Base-by-base conservation (phyloP, 2,797 vertebrate genomes). In the Choloepus didactylus region DNA sequence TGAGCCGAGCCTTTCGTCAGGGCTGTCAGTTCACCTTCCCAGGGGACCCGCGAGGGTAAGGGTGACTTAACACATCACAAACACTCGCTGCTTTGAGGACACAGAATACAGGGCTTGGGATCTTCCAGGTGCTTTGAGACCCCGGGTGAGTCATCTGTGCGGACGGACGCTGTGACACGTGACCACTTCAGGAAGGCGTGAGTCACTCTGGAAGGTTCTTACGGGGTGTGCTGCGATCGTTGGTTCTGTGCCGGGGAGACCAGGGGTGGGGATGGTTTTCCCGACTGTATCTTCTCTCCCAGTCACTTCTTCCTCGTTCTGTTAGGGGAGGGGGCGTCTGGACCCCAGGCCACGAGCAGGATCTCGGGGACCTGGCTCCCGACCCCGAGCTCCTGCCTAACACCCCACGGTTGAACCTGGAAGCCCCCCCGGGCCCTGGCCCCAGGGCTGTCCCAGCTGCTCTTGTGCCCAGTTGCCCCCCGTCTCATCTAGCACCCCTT, bases 391-490 rank as follows among this genome's bases (percentile, higher is more conserved):
- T 29, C 76, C 60, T 82, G 11, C 76, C 51, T 64, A 41, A 59
- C 10, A 44, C 49, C 49, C 67, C 25, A 51, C 38, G 16, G 38
- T 59, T 4, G 25, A 29, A 35, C 4, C 56, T 87, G 49, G n/a
- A 54, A 72, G 38, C 19, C 14, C 38, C 38, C 31, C 15, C 27
- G 60, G 59, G 41, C 16, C 54, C 21, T 60, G 77, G 54, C 14
- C 3, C 44, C 10, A 5, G 0, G 19, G 3, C 4, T 41, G 59
- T 51, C 84, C n/a, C 3, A 19, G 19, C 21, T 4, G 3, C 35
- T 44, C 14, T 31, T 85, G 27, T 9, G 4, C 60, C 70, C 25
- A 1, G 0, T 8, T 9, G 46, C 21, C 19, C 16, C 27, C 60
- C 21, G 4, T 21, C 16, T 46, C 27, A 9, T n/a, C 31, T 81